Conservation (phyloP, 53 echinoderm and acorn worm genomes). For the Pentamera pediparva region DNA sequence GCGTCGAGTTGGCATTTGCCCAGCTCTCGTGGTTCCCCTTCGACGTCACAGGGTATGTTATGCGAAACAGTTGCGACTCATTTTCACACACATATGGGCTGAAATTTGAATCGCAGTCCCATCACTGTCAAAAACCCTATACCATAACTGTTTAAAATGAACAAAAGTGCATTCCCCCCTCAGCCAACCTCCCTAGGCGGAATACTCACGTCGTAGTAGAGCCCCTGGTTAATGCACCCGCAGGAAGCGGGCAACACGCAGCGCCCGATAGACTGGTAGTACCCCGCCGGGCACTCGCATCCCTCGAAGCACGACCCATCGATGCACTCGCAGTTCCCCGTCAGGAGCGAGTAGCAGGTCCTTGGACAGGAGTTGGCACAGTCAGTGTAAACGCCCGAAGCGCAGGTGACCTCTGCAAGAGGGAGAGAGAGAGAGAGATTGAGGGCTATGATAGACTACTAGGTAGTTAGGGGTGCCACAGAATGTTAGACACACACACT, state of each 20-base stretch:
- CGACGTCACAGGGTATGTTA: too few species aligned
- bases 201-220: slow-evolving; percentile 13
- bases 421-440: not conserved
- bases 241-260: not conserved
- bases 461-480: too few species aligned
- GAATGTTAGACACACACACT: too few species aligned
- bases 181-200: not conserved
- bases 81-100: too few species aligned
- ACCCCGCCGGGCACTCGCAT: slow-evolving; percentile 9
- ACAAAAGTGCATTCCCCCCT: not conserved
- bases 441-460: too few species aligned
- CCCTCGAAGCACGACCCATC: slow-evolving; percentile 19
- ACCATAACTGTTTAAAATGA: too few species aligned
- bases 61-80: too few species aligned
- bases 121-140: too few species aligned
- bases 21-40: too few species aligned
- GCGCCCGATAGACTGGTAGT: not conserved
- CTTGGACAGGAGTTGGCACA: slow-evolving; percentile 1
- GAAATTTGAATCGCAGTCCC: too few species aligned
- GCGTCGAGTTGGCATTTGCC: too few species aligned
- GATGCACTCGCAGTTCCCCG: not conserved
- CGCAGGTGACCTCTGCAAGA: not conserved
- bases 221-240: slow-evolving; percentile 15
- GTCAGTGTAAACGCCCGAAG: not conserved
- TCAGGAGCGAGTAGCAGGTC: slow-evolving; percentile 12